Evolutionary conservation across 2,113 vertebrate species (phyloP).

Genomic region (Brevimyrus niger): DNA sequence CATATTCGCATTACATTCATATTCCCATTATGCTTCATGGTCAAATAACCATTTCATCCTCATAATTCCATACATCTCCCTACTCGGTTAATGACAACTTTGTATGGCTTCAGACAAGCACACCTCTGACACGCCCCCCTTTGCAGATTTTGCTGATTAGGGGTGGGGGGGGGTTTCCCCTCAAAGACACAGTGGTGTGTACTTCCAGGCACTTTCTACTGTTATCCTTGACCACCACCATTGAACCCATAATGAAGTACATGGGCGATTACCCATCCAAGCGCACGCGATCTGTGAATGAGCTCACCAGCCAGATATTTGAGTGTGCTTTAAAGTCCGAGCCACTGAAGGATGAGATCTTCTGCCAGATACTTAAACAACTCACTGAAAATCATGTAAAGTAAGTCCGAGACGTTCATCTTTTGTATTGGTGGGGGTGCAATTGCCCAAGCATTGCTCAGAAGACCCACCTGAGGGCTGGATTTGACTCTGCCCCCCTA

Average conservation of each 20-base stretch:
- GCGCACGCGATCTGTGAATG: conserved; percentile 80
- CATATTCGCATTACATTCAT: neutral
- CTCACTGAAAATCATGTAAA: conserved; percentile 93
- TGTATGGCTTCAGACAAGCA: neutral
- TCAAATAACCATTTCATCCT: neutral
- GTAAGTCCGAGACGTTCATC: conserved; percentile 48
- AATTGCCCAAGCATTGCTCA: neutral
- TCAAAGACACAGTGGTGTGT: neutral
- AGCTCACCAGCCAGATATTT: conserved; percentile 95
- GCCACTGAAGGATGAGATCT: conserved; percentile 90
- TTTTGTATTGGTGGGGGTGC: neutral
- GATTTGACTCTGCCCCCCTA: neutral
- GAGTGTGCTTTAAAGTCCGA: conserved; percentile 89
- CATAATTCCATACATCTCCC: neutral
- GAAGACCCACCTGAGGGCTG: neutral
- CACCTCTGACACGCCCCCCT: neutral
- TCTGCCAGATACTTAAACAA: conserved; percentile 91
- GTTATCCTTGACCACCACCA: conserved; percentile 57
- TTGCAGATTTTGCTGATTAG: too few relatives aligned
- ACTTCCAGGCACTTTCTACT: neutral
- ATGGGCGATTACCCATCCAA: conserved; percentile 98
- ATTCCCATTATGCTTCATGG: neutral
- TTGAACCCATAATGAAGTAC: conserved; percentile 86
- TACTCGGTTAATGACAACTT: neutral
- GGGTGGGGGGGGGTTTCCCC: too few relatives aligned